Evolutionary conservation across 2,113 vertebrate genomes (phyloP), one percentile per base, ranked within the genome.

Genomic region (Colossoma macropomum): DNA sequence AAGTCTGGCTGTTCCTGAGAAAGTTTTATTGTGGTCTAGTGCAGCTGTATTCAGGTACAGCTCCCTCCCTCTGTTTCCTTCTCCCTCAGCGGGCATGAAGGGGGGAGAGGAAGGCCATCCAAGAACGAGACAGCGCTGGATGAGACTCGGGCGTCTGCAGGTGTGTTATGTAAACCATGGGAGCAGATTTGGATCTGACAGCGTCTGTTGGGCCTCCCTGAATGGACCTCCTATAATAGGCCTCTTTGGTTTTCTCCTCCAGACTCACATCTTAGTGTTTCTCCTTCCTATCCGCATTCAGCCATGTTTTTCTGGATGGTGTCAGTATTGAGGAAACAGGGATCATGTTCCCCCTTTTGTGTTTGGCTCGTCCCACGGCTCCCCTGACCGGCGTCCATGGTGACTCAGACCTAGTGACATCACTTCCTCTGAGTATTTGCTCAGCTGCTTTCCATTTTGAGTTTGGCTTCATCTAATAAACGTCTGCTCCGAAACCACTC

Each of bases 401-500:
- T 81, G 88, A 86, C 76, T 78, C 0, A 80, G 41, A 83, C 85
- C 85, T 28, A 21, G 11, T 83, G 77, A 82, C 88, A 87, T 90
- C 83, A 88, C 83, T 86, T 86, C 83, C 82, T 86, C 75, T 27
- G 45, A 71, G 17, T 88, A 76, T 92, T 93, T 91, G 73, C 80
- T 91, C 90, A 94, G 88, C 89, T 92, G 91, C 79, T 78, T 81
- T 62, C 34, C 60, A 72, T 85, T 90, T 88, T 38, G 5, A 30
- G 28, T 68, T 84, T 30, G 68, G 32, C 54, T 50, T 81, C 9
- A 17, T 78, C 76, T 60, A 60, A 70, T 34, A 23, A 85, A 77
- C 41, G 32, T 65, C 25, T 85, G 34, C 25, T 68, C 65, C 27
- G 32, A 73, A 48, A 74, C 38, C 1, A 66, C 79, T 50, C 56